phyloP scores from a whole-genome alignment of 2,888 invertebrate species.

The Sphaerophoria rueppellii region DNA sequence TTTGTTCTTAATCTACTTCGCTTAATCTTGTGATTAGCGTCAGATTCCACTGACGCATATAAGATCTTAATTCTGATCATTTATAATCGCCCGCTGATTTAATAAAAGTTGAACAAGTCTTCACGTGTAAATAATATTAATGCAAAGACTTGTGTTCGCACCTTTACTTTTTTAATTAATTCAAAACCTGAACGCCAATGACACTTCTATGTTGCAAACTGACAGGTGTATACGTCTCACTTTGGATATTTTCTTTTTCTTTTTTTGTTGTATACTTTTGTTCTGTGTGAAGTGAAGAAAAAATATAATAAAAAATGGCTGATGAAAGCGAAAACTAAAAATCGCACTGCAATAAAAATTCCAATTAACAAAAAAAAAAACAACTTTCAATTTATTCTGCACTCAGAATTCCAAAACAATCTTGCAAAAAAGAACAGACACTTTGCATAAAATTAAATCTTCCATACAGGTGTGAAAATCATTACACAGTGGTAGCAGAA shows the following conservation, averaged over 20 bases:
- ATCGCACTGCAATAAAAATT: conserved; percentile 50
- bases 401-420: not conserved
- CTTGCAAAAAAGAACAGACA: not conserved
- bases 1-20: too few species aligned
- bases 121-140: not conserved
- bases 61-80: too few species aligned
- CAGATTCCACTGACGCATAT: too few species aligned
- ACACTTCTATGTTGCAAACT: conserved; percentile 41
- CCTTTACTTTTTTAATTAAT: not conserved
- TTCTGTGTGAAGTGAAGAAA: conserved; percentile 57
- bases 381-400: conserved; percentile 1
- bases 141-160: not conserved
- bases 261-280: conserved; percentile 73
- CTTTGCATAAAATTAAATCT: conserved; percentile 10
- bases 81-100: too few species aligned
- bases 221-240: conserved; percentile 72
- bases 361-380: conserved; percentile 29
- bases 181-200: conserved; percentile 52
- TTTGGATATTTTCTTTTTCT: conserved; percentile 67
- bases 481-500: conserved; percentile 16
- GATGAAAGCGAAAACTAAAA: conserved; percentile 50
- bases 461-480: conserved; percentile 30
- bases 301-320: conserved; percentile 69
- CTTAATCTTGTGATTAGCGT: too few species aligned
- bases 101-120: too few species aligned